Percentiles rank a stretch among this genome's conserved stretches.
phyloP scores from a whole-genome alignment of 2,888 invertebrate genomes.

The Ischnus inquisitorius region DNA sequence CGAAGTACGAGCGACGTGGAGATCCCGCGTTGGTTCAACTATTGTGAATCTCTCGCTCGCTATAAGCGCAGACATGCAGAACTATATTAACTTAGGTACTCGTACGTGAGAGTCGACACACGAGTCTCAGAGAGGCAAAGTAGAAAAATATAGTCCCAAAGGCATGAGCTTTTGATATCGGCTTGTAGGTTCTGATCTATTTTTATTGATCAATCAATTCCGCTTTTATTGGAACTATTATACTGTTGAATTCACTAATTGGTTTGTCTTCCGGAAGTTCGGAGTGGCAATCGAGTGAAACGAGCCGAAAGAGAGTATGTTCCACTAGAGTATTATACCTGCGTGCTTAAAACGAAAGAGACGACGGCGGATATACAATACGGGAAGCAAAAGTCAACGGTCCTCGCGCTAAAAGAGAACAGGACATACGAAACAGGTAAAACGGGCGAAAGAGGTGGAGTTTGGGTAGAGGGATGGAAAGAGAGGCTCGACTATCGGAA shows the following conservation, averaged over 20 bases:
- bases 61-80: not conserved
- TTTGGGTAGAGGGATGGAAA: not conserved
- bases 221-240: not conserved
- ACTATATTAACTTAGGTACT: not conserved
- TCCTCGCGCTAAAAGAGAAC: slow-evolving; percentile 19
- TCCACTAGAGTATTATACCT: not conserved
- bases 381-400: slow-evolving; percentile 19
- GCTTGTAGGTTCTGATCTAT: not conserved
- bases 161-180: too few species aligned
- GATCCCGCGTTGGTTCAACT: not conserved
- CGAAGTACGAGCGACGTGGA: slow-evolving; percentile 5
- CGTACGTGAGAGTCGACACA: not conserved
- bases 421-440: slow-evolving; percentile 23
- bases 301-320: slow-evolving; percentile 61
- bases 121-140: not conserved
- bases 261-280: slow-evolving; percentile 50
- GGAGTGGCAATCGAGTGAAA: slow-evolving; percentile 58
- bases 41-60: slow-evolving; percentile 1
- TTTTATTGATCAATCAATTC: not conserved
- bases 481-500: slow-evolving; percentile 10
- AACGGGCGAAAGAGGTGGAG: not conserved
- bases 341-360: slow-evolving; percentile 26
- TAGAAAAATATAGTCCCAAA: not conserved
- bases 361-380: not conserved
- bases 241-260: slow-evolving; percentile 20